Percentiles rank a stretch among this genome's conserved stretches.
Evolutionary conservation across 64 coral and sea anemone species (phyloP).

Genomic region (Pocillopora verrucosa): DNA sequence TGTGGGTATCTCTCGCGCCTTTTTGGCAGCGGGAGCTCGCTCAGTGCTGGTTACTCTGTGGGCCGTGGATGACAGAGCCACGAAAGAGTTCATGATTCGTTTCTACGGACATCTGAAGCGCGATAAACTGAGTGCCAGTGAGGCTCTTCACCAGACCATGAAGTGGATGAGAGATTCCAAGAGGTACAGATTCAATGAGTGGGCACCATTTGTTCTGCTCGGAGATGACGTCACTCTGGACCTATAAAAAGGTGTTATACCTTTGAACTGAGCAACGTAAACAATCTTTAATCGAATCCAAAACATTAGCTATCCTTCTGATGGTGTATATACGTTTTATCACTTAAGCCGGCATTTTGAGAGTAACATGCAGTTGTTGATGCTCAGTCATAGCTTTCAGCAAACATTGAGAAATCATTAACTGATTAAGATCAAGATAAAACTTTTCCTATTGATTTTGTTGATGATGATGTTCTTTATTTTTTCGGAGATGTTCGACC

Average conservation of each 20-base stretch:
- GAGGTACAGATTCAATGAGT: background rate
- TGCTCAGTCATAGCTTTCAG: too few species aligned
- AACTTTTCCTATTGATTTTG: too few species aligned
- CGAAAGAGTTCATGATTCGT: background rate
- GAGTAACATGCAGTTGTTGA: too few species aligned
- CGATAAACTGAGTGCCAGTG: constrained; percentile 1
- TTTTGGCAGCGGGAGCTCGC: background rate
- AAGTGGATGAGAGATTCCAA: background rate
- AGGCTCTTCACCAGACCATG: constrained; percentile 1
- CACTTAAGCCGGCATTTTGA: too few species aligned
- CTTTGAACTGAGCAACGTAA: too few species aligned
- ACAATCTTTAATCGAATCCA: too few species aligned
- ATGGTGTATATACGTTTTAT: too few species aligned
- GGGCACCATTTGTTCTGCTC: constrained; percentile 3
- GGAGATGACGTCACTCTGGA: constrained; percentile 4
- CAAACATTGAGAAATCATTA: too few species aligned
- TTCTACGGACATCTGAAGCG: background rate
- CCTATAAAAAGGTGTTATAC: background rate
- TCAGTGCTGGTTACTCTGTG: background rate
- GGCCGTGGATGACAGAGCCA: background rate
- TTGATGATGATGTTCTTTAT: too few species aligned
- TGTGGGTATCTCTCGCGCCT: background rate
- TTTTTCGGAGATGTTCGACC: too few species aligned
- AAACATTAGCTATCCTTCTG: too few species aligned
- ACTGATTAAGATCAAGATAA: too few species aligned